A percentile compares a stretch with the other conserved stretches of the same genome.
Evolutionary conservation across 2,888 invertebrate species (phyloP).

Genomic region (Petrolisthes manimaculis): DNA sequence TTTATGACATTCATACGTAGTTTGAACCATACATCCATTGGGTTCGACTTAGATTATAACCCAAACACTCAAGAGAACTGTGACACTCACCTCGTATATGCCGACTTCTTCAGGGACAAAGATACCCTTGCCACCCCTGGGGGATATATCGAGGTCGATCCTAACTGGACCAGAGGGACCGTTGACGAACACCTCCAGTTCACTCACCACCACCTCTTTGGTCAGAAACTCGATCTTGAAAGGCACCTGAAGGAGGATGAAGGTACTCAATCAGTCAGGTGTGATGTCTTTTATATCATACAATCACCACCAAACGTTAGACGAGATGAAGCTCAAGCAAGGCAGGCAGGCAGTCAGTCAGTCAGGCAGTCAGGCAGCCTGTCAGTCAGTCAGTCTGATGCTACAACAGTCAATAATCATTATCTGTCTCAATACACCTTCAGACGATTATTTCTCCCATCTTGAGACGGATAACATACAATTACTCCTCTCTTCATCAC

Average conservation of each 20-base stretch:
- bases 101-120: conserved; percentile 92
- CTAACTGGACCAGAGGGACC: conserved; percentile 81
- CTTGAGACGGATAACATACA: no score
- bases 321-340: no score
- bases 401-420: no score
- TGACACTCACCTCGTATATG: conserved; percentile 81
- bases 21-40: no score
- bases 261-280: neutral
- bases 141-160: conserved; percentile 75
- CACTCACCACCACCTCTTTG: conserved; percentile 79
- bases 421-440: no score
- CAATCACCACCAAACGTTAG: no score
- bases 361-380: no score
- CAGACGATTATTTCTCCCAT: no score
- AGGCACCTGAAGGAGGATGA: conserved; percentile 67
- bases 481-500: no score
- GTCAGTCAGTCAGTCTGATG: no score
- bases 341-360: no score
- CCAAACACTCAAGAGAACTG: neutral
- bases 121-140: conserved; percentile 82
- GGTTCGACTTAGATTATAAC: neutral
- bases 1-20: no score
- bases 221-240: conserved; percentile 72
- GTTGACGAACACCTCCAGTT: conserved; percentile 82
- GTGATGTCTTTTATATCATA: neutral